phyloP scores from a whole-genome alignment of 2,113 vertebrate genomes.

The Acrocephalus kingi region DNA sequence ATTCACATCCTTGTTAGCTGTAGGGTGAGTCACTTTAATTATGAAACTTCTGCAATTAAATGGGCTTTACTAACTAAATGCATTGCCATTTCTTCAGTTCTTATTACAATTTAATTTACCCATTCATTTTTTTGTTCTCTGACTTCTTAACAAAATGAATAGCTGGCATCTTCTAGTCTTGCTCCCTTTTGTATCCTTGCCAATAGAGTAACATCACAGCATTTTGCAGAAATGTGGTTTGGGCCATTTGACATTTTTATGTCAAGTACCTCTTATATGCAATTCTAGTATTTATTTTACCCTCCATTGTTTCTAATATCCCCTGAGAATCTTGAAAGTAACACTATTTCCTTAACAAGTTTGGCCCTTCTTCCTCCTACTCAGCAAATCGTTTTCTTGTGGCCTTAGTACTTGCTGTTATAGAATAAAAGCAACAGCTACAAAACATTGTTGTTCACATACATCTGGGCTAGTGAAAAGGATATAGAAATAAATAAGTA shows the following conservation, averaged over 20 bases:
- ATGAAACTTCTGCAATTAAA: neutral
- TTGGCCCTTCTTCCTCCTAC: conserved; percentile 59
- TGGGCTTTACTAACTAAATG: conserved; percentile 21
- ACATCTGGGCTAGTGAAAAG: neutral
- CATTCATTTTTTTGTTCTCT: conserved; percentile 34
- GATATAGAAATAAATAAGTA: neutral
- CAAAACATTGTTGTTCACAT: neutral
- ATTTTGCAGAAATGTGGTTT: conserved; percentile 36
- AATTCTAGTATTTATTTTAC: conserved; percentile 58
- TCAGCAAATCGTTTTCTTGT: conserved; percentile 8
- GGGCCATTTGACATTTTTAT: neutral
- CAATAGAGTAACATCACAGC: conserved; percentile 14
- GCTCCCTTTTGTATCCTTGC: conserved; percentile 13
- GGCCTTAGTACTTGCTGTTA: neutral
- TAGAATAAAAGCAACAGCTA: neutral
- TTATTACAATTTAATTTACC: conserved; percentile 20
- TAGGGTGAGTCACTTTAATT: neutral
- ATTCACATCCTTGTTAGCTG: neutral
- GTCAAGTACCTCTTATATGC: conserved; percentile 48
- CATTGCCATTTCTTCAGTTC: conserved; percentile 12
- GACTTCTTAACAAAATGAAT: conserved; percentile 36
- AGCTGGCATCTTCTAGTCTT: conserved; percentile 6
- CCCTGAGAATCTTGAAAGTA: conserved; percentile 59
- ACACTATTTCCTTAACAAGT: conserved; percentile 65
- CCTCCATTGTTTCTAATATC: conserved; percentile 59